Conservation (phyloP, 2,888 invertebrate genomes). For the Hyppa rectilinea region DNA sequence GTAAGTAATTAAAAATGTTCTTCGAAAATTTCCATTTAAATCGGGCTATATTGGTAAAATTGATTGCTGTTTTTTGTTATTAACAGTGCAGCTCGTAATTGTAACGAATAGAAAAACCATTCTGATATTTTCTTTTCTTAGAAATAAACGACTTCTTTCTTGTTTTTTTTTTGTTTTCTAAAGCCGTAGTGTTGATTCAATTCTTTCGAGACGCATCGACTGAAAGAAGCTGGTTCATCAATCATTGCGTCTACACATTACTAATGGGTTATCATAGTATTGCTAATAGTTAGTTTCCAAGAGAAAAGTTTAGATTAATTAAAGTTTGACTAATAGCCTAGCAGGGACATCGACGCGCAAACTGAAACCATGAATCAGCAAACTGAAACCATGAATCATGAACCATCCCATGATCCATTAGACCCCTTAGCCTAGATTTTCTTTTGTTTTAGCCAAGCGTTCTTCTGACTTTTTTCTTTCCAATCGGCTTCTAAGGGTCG, state of each 20-base stretch:
- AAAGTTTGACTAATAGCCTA: neutral
- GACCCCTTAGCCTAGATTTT: no score
- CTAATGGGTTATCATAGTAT: neutral
- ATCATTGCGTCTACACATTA: neutral
- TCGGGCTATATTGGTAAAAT: neutral
- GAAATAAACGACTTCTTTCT: no score
- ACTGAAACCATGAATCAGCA: no score
- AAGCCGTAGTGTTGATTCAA: neutral
- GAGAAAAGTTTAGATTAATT: neutral
- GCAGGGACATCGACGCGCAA: no score
- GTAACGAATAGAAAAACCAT: neutral
- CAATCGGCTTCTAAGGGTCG: no score
- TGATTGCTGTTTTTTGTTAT: neutral
- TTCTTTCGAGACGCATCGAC: neutral
- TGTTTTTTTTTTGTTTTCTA: neutral
- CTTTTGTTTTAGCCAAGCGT: no score
- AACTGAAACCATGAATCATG: no score
- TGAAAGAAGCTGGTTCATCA: neutral
- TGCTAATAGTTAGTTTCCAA: neutral
- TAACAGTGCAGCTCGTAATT: neutral
- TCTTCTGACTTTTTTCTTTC: no score
- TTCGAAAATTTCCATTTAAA: neutral
- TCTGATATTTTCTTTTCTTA: neutral
- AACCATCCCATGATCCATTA: no score
- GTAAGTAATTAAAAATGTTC: constrained; percentile 1